Evolutionary conservation across 1,140 invertebrate genomes (phyloP).

Genomic region (Brachystomella parvula): DNA sequence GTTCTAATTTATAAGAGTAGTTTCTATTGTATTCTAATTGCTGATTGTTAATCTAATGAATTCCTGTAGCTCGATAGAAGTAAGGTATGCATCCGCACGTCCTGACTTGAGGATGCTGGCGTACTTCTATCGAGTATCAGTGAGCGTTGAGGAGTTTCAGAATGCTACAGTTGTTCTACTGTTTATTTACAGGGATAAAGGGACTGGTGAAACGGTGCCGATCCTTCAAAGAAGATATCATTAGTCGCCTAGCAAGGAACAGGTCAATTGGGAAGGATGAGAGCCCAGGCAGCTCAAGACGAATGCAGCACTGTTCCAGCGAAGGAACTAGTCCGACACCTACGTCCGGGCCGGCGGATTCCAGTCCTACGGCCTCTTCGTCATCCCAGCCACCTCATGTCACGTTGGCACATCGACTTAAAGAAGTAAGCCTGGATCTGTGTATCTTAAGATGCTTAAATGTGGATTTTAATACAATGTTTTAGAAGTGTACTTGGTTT

Average conservation of each 20-base stretch:
- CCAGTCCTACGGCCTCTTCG: not conserved
- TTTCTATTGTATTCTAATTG: not conserved
- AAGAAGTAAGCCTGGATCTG: conserved; percentile 25
- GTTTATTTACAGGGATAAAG: conserved; percentile 26
- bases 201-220: conserved; percentile 36
- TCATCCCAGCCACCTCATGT: conserved; percentile 11
- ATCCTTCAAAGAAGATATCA: conserved; percentile 35
- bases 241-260: conserved; percentile 31
- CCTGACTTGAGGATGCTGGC: not conserved
- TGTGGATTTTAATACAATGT: not conserved
- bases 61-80: too few species aligned
- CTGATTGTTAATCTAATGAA: too few species aligned
- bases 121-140: not conserved
- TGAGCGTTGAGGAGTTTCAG: not conserved
- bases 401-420: conserved; percentile 28
- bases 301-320: conserved; percentile 19
- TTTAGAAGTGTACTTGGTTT: conserved; percentile 3
- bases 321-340: conserved; percentile 25
- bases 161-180: not conserved
- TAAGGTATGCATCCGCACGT: not conserved
- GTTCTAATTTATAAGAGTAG: not conserved
- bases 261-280: conserved; percentile 18
- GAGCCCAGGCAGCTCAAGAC: not conserved
- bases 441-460: not conserved
- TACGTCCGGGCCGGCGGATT: not conserved